These are phyloP conservation scores for Ceratosolen solmsi DNA, from an alignment of 1,140 invertebrate species.

Conservation along the genomic window DNA sequence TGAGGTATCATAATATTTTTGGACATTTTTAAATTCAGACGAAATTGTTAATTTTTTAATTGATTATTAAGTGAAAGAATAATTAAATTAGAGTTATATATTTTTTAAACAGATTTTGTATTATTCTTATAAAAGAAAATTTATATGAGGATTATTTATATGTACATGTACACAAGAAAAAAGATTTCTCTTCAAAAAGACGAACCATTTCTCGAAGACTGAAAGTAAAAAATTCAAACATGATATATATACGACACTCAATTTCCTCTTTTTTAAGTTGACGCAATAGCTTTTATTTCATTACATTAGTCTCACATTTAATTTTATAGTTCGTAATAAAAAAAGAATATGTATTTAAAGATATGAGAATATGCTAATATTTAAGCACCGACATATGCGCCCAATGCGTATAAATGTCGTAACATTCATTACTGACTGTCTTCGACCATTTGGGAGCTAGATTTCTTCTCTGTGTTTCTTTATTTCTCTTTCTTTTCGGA, in stretches of 20 bases:
- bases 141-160: too few relatives aligned
- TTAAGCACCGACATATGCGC: too few relatives aligned
- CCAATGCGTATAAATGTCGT: neutral
- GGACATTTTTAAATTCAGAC: too few relatives aligned
- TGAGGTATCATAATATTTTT: too few relatives aligned
- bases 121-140: too few relatives aligned
- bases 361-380: neutral
- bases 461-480: neutral
- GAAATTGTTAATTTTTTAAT: too few relatives aligned
- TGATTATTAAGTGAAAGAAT: too few relatives aligned
- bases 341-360: neutral
- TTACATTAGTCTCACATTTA: slow-evolving; percentile 36
- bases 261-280: neutral
- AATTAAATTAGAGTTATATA: too few relatives aligned
- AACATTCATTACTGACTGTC: slow-evolving; percentile 42
- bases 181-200: too few relatives aligned
- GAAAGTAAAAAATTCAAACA: neutral
- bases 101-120: too few relatives aligned
- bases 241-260: too few relatives aligned
- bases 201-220: neutral
- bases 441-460: neutral
- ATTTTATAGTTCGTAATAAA: neutral
- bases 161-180: too few relatives aligned
- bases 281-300: neutral
- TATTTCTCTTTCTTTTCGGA: neutral